Evolutionary conservation across 2,113 vertebrate species (phyloP).

Genomic region (Stegostoma tigrinum): DNA sequence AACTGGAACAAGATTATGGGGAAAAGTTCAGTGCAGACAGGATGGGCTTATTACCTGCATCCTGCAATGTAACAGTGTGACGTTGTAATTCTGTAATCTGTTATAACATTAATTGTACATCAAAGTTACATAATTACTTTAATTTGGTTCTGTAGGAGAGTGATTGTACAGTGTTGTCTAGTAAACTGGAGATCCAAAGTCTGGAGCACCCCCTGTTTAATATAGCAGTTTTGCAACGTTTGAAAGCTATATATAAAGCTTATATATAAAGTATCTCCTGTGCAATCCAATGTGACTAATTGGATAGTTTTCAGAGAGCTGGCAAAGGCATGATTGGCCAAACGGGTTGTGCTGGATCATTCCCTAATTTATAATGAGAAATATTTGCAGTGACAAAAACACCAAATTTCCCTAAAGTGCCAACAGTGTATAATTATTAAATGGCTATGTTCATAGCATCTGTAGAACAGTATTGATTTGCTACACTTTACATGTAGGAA

Average conservation of each 20-base stretch:
- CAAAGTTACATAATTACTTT: background rate
- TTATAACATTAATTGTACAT: background rate
- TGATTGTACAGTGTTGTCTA: background rate
- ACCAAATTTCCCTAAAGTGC: background rate
- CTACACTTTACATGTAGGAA: background rate
- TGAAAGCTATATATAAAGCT: background rate
- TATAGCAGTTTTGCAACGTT: background rate
- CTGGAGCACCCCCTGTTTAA: background rate
- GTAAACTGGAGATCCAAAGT: background rate
- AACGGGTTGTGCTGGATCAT: background rate
- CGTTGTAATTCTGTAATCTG: background rate
- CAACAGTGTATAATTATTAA: background rate
- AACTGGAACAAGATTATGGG: no score
- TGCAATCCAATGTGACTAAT: background rate
- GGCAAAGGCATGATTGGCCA: background rate
- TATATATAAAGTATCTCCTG: background rate
- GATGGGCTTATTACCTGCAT: no score
- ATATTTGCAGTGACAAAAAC: background rate
- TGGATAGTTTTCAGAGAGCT: background rate
- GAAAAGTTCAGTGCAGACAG: no score
- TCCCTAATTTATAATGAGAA: background rate
- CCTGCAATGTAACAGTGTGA: no score
- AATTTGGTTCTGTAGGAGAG: no score
- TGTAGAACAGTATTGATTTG: background rate
- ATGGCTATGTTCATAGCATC: background rate